Percentiles rank a stretch among this genome's conserved stretches.
Conservation (phyloP, 2,113 vertebrate genomes). For the Pungitius pungitius region DNA sequence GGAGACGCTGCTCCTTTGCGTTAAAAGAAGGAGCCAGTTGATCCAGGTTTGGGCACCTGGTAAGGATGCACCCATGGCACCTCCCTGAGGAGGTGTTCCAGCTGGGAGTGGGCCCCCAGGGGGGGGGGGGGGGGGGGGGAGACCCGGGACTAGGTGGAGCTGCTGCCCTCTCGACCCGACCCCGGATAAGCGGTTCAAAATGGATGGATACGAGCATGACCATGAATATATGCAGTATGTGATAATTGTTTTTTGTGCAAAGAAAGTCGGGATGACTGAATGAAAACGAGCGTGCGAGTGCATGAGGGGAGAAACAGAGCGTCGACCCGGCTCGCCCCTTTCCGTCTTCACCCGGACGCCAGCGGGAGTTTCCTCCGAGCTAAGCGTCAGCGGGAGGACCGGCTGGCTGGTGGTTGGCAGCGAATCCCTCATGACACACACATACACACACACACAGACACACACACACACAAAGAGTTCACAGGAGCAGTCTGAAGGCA, state of each 20-base stretch:
- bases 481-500: constrained; percentile 9
- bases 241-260: not conserved
- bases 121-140: too few relatives aligned
- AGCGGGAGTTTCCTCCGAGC: constrained; percentile 1
- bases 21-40: too few relatives aligned
- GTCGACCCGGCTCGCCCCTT: constrained; percentile 28
- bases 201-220: too few relatives aligned
- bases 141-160: too few relatives aligned
- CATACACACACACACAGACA: not conserved
- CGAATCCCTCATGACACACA: constrained; percentile 10
- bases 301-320: not conserved
- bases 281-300: not conserved
- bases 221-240: too few relatives aligned
- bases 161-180: too few relatives aligned
- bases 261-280: not conserved
- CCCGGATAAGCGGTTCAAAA: too few relatives aligned
- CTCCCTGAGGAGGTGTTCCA: too few relatives aligned
- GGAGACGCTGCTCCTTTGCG: too few relatives aligned
- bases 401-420: constrained; percentile 27
- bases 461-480: not conserved
- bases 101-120: too few relatives aligned
- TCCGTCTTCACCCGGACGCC: constrained; percentile 8
- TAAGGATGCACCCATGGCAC: too few relatives aligned
- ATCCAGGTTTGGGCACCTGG: too few relatives aligned
- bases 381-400: not conserved